Percentiles rank a stretch among this genome's conserved stretches.
phyloP scores from a whole-genome alignment of 2,113 vertebrate species.

The Holacanthus passer region DNA sequence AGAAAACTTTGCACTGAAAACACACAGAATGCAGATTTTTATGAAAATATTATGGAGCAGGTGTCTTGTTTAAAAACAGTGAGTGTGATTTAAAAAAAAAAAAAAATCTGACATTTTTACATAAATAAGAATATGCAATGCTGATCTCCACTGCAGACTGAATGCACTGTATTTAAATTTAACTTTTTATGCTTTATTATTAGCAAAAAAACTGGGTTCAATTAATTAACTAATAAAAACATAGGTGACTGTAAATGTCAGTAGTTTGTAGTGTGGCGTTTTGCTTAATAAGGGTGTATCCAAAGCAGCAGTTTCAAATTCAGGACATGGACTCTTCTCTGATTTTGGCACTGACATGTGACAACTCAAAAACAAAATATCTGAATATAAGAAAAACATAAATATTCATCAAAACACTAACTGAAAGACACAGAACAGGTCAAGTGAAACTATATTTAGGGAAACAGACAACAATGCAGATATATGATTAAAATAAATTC shows the following conservation, averaged over 20 bases:
- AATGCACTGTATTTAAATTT: too few species aligned
- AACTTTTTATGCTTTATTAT: too few species aligned
- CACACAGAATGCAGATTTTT: background rate
- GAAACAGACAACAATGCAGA: slow-evolving; percentile 26
- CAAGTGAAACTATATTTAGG: slow-evolving; percentile 7
- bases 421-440: background rate
- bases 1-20: slow-evolving; percentile 5
- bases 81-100: background rate
- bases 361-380: background rate
- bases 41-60: background rate
- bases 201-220: too few species aligned
- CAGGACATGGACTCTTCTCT: background rate
- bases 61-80: background rate
- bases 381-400: background rate
- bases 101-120: background rate
- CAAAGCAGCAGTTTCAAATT: background rate
- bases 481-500: slow-evolving; percentile 13
- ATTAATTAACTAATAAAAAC: too few species aligned
- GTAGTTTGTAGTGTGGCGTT: background rate
- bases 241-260: too few species aligned
- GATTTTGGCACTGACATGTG: background rate
- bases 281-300: background rate
- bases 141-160: background rate
- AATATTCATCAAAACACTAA: background rate
- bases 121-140: background rate